Evolutionary conservation across 92 coral and sea anemone genomes (phyloP).

Genomic region (Ricordea florida): DNA sequence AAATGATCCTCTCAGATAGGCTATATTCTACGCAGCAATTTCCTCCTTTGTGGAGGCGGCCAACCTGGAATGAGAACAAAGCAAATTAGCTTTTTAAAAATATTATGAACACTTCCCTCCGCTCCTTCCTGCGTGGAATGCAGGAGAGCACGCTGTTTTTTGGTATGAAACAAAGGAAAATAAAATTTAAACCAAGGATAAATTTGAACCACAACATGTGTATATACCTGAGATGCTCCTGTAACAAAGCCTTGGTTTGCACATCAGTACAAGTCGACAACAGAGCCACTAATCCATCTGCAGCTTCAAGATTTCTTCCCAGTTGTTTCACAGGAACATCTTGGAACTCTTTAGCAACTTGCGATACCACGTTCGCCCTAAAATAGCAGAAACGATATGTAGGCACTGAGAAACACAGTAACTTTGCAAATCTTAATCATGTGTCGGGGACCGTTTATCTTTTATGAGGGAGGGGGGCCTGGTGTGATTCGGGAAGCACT

Average conservation of each 20-base stretch:
- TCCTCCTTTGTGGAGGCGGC: conserved; percentile 20
- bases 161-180: neutral
- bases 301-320: conserved; percentile 74
- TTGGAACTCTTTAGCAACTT: conserved; percentile 67
- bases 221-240: conserved; percentile 79
- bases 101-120: neutral
- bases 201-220: neutral
- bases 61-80: neutral
- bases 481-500: too few relatives aligned
- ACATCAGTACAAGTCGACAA: conserved; percentile 60
- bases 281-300: conserved; percentile 64
- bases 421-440: too few relatives aligned
- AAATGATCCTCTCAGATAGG: neutral
- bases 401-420: too few relatives aligned
- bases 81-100: neutral
- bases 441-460: too few relatives aligned
- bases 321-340: conserved; percentile 73
- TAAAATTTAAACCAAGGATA: neutral
- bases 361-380: conserved; percentile 68
- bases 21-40: neutral
- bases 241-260: conserved; percentile 57
- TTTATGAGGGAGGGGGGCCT: too few relatives aligned
- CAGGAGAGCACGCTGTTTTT: neutral
- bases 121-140: neutral
- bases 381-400: neutral